phyloP scores from a whole-genome alignment of 2,888 invertebrate species.

The Opisthograptis luteolata region DNA sequence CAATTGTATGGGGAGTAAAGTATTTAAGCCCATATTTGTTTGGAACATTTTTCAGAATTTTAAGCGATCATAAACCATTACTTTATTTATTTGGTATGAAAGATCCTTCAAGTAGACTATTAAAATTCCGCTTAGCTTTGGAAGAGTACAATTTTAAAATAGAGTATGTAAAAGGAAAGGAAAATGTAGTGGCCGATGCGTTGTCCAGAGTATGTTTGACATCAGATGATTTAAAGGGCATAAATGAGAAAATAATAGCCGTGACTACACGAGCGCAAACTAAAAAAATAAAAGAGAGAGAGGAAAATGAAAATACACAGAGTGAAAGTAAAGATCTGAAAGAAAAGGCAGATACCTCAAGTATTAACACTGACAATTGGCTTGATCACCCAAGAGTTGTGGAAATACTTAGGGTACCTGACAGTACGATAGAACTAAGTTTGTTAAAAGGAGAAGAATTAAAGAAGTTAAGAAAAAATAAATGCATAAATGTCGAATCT shows the following conservation, averaged over 20 bases:
- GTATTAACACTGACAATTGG: constrained; percentile 19
- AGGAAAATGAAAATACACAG: constrained; percentile 5
- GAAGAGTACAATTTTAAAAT: constrained; percentile 22
- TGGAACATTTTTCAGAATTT: constrained; percentile 12
- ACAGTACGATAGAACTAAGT: constrained; percentile 23
- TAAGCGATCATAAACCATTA: constrained; percentile 17
- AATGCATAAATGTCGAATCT: neutral
- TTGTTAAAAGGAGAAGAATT: constrained; percentile 16
- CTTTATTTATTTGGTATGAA: constrained; percentile 23
- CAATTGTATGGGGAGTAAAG: neutral
- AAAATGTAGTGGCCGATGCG: constrained; percentile 9
- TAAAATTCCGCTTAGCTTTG: constrained; percentile 19
- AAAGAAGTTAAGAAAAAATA: constrained; percentile 4
- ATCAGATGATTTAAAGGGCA: constrained; percentile 14
- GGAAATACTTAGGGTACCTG: constrained; percentile 32
- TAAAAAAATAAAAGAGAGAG: neutral
- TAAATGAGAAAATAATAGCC: constrained; percentile 3
- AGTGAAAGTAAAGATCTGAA: neutral
- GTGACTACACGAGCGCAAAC: constrained; percentile 26
- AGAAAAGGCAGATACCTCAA: constrained; percentile 2
- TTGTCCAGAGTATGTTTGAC: constrained; percentile 6
- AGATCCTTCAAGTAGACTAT: constrained; percentile 24
- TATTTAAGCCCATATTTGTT: constrained; percentile 11
- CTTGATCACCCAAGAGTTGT: constrained; percentile 32
- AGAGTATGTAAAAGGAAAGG: neutral